Percentiles rank a stretch among this genome's conserved stretches.
These are phyloP conservation scores for Hucho hucho DNA, from an alignment of 2,113 vertebrate species.

Conservation along the genomic window DNA sequence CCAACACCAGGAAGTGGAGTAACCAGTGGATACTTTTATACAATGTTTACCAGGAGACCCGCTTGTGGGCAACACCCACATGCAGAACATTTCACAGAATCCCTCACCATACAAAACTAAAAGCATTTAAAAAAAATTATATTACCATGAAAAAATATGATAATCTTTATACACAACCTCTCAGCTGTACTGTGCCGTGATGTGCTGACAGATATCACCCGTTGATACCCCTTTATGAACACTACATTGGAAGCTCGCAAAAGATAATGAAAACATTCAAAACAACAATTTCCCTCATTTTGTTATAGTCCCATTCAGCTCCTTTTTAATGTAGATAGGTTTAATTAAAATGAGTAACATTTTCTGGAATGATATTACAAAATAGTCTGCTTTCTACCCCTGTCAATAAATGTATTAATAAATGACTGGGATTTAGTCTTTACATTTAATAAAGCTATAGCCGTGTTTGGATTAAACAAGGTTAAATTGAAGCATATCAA, in stretches of 20 bases:
- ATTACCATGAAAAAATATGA: slow-evolving; percentile 52
- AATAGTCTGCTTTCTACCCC: not conserved
- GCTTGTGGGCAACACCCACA: slow-evolving; percentile 12
- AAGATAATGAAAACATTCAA: not conserved
- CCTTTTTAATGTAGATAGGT: not conserved
- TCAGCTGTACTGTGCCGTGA: slow-evolving; percentile 34
- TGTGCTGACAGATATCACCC: too few relatives aligned
- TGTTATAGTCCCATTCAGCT: not conserved
- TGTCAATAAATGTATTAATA: not conserved
- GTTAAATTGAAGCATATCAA: not conserved
- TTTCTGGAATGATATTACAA: not conserved
- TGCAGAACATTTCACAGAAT: slow-evolving; percentile 38
- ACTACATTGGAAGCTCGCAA: slow-evolving; percentile 14
- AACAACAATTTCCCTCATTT: slow-evolving; percentile 5
- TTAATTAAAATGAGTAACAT: not conserved
- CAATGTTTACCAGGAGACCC: slow-evolving; percentile 5
- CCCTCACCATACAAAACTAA: slow-evolving; percentile 58
- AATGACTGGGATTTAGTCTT: not conserved
- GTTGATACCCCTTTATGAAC: not conserved
- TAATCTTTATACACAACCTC: slow-evolving; percentile 31
- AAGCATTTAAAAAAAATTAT: slow-evolving; percentile 31
- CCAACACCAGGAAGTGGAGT: not conserved
- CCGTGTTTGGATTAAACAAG: not conserved
- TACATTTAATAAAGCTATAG: not conserved
- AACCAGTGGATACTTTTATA: not conserved